A percentile compares a stretch with the other conserved stretches of the same genome.
phyloP scores from a whole-genome alignment of 37 sponge, comb jelly and placozoan genomes.

The Haliclona indistincta region DNA sequence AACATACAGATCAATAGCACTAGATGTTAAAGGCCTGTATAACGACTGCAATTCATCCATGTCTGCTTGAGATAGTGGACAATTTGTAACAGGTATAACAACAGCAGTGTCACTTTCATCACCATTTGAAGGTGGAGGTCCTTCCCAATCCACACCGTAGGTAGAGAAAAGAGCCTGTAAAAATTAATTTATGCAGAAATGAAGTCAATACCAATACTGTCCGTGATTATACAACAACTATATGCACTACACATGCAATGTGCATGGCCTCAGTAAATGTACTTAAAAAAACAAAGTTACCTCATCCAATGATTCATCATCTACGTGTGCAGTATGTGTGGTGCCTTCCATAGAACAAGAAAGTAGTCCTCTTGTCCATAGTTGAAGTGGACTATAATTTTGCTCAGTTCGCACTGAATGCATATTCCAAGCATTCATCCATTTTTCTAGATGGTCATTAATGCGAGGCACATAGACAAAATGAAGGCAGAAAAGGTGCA shows the following conservation, averaged over 20 bases:
- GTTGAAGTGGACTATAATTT: neutral
- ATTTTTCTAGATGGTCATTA: constrained; percentile 9
- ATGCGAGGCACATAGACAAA: constrained; percentile 22
- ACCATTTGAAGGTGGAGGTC: constrained; percentile 1
- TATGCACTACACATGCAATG: neutral
- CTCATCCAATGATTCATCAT: too few relatives aligned
- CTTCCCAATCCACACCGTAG: constrained; percentile 30
- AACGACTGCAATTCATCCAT: neutral
- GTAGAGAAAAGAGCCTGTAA: neutral
- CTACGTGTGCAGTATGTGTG: too few relatives aligned
- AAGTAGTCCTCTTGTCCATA: constrained; percentile 12
- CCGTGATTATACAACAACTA: too few relatives aligned
- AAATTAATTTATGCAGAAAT: neutral
- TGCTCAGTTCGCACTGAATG: neutral
- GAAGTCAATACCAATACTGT: too few relatives aligned
- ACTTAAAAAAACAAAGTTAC: too few relatives aligned
- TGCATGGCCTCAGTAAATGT: neutral
- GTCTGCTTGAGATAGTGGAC: constrained; percentile 10
- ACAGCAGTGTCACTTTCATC: constrained; percentile 8
- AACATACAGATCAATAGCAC: too few relatives aligned
- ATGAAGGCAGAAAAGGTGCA: constrained; percentile 26
- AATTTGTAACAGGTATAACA: neutral
- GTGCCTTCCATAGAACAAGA: too few relatives aligned
- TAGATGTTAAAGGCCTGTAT: too few relatives aligned
- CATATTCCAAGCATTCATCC: constrained; percentile 33